Base-by-base conservation (phyloP, 2,888 invertebrate species). In the Choreutis nemorana region DNA sequence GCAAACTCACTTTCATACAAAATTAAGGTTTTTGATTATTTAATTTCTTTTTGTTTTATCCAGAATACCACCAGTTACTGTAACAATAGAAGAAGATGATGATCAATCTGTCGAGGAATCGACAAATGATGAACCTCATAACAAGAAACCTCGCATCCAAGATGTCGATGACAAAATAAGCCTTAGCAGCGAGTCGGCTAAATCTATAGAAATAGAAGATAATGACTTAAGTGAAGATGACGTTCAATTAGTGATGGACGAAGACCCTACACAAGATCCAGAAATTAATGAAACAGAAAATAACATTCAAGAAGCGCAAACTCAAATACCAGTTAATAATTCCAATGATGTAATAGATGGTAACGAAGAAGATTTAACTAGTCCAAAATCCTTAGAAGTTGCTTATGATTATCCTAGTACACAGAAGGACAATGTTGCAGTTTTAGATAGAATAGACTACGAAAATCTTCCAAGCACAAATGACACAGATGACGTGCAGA, bases 401-500 rank as follows among this genome's bases (percentile, higher is more conserved):
- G 48, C 46, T 3, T 71, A 68, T 27, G 68, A 70, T 35, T 54
- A 52, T 32, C 52, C 61, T 4, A 57, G 55, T 25, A 44, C 50
- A 4, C 50, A 41, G 0, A 44, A 36, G 15, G 49, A 49, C 5
- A 56, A 52, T 42, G 52, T 65, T 0, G 44, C 48, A 2, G 39
- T 56, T 3, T 9, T 72, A 9, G 73, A 71, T 6, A 64, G 53
- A 40, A 42, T 51, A n/a, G 66, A 71, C 4, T 66, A 62, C 8
- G 71, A 72, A 16, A 63, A 63, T 30, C 41, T 75, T 8, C 72
- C 77, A 1, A 63, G 65, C 31, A 62, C 64, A 1, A 71, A 62
- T 35, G 75, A 73, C 5, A 68, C 67, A 1, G 75, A 77, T 36
- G 78, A 78, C 36, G 41, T 73, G 3, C 64, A 66, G 37, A 73